Percentiles rank a stretch among this genome's conserved stretches.
These are phyloP conservation scores for Salarias fasciatus DNA, from an alignment of 2,797 vertebrate genomes.

Conservation along the genomic window DNA sequence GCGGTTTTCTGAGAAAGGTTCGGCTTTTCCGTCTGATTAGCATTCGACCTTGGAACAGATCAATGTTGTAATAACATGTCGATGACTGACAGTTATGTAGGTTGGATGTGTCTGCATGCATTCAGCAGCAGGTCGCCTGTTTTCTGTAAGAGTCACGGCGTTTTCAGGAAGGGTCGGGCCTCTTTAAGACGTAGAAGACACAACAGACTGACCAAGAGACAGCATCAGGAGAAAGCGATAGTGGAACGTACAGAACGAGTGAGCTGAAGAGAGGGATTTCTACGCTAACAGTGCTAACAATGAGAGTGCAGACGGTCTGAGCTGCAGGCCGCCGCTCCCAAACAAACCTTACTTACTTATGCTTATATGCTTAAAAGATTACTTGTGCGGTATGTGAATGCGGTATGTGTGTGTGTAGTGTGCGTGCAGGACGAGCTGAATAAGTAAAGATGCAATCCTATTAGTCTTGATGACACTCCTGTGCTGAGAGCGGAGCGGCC, in stretches of 20 bases:
- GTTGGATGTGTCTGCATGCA: too few relatives aligned
- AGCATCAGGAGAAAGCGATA: too few relatives aligned
- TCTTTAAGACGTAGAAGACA: too few relatives aligned
- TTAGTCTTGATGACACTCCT: slow-evolving; percentile 47
- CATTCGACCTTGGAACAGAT: slow-evolving; percentile 49
- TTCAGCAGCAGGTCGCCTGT: too few relatives aligned
- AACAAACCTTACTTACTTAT: not conserved
- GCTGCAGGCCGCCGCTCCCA: not conserved
- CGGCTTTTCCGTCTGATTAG: slow-evolving; percentile 31
- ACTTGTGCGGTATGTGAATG: slow-evolving; percentile 20
- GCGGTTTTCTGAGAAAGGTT: not conserved
- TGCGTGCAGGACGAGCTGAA: slow-evolving; percentile 34
- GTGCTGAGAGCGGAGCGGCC: slow-evolving; percentile 29
- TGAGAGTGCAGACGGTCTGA: too few relatives aligned
- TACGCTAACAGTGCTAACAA: too few relatives aligned
- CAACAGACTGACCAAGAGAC: too few relatives aligned
- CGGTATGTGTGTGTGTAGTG: slow-evolving; percentile 16
- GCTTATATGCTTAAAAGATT: slow-evolving; percentile 17
- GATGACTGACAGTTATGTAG: slow-evolving; percentile 14
- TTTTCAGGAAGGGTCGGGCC: too few relatives aligned
- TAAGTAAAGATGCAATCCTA: slow-evolving; percentile 52
- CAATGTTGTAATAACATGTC: slow-evolving; percentile 34
- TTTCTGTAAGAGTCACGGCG: too few relatives aligned
- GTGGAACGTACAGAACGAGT: too few relatives aligned
- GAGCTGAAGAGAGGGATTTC: too few relatives aligned